phyloP scores from a whole-genome alignment of 2,797 vertebrate species.

The Chaunax sp. region DNA sequence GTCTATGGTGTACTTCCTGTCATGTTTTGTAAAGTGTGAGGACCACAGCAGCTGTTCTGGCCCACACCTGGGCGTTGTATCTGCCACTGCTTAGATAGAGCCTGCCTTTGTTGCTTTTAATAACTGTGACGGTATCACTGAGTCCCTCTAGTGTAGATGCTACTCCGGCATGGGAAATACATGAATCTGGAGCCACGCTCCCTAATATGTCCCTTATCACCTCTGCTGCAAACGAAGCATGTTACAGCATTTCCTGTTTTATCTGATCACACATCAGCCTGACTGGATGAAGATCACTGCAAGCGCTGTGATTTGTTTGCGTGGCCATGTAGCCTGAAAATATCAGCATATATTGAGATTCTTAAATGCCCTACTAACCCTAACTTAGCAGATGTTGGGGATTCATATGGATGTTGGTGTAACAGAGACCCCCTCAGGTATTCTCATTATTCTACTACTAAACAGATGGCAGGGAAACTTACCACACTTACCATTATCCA shows the following conservation, averaged over 20 bases:
- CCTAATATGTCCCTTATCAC: conserved; percentile 19
- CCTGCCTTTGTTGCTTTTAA: conserved; percentile 74
- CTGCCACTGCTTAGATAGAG: conserved; percentile 70
- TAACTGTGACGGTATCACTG: conserved; percentile 67
- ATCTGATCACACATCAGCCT: conserved; percentile 48
- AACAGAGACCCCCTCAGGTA: conserved; percentile 83
- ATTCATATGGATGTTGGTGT: conserved; percentile 80
- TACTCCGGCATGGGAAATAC: conserved; percentile 32
- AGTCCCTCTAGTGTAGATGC: conserved; percentile 45
- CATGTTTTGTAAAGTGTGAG: conserved; percentile 26
- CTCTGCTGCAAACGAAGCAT: conserved; percentile 40
- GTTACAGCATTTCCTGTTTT: conserved; percentile 54
- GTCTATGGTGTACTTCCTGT: not conserved
- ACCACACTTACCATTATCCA: conserved; percentile 77
- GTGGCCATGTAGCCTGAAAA: conserved; percentile 50
- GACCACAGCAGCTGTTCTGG: conserved; percentile 26
- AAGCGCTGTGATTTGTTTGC: conserved; percentile 59
- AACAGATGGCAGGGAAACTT: conserved; percentile 78
- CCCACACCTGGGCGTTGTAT: conserved; percentile 69
- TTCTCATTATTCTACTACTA: conserved; percentile 81
- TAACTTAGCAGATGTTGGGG: conserved; percentile 82
- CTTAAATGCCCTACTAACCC: conserved; percentile 66
- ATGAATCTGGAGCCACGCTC: conserved; percentile 21
- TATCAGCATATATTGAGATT: conserved; percentile 73
- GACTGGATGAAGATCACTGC: conserved; percentile 43